phyloP scores from a whole-genome alignment of 2,888 invertebrate species.

The Torymus tubicola region DNA sequence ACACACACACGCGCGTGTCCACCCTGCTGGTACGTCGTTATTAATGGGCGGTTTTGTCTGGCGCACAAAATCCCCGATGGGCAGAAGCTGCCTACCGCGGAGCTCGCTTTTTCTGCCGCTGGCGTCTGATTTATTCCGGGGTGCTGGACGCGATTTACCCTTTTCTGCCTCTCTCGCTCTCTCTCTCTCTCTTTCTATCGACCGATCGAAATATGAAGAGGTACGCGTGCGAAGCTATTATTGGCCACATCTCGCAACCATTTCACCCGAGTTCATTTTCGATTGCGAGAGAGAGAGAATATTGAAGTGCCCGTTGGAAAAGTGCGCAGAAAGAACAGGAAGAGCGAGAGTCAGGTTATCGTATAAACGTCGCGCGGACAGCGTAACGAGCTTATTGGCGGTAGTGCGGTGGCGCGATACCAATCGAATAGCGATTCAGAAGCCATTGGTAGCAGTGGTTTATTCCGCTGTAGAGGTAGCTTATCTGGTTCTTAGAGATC shows the following conservation, averaged over 20 bases:
- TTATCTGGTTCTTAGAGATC: too few species aligned
- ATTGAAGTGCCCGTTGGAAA: too few species aligned
- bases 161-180: background rate
- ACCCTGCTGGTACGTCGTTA: too few species aligned
- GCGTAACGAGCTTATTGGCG: conserved; percentile 24
- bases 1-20: background rate
- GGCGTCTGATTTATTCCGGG: too few species aligned
- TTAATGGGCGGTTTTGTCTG: too few species aligned
- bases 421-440: background rate
- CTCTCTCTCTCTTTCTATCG: background rate
- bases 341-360: conserved; percentile 7
- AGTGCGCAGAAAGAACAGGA: too few species aligned
- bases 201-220: too few species aligned
- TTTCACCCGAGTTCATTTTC: background rate
- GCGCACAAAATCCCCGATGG: too few species aligned
- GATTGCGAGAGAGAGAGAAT: too few species aligned
- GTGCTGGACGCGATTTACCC: too few species aligned
- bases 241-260: conserved; percentile 4
- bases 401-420: background rate
- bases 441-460: background rate
- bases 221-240: conserved; percentile 11
- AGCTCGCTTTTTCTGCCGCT: too few species aligned
- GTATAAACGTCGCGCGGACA: conserved; percentile 3
- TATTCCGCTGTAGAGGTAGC: background rate
- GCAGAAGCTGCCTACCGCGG: too few species aligned